phyloP scores from a whole-genome alignment of 2,888 invertebrate species.

The Axea sp. region DNA sequence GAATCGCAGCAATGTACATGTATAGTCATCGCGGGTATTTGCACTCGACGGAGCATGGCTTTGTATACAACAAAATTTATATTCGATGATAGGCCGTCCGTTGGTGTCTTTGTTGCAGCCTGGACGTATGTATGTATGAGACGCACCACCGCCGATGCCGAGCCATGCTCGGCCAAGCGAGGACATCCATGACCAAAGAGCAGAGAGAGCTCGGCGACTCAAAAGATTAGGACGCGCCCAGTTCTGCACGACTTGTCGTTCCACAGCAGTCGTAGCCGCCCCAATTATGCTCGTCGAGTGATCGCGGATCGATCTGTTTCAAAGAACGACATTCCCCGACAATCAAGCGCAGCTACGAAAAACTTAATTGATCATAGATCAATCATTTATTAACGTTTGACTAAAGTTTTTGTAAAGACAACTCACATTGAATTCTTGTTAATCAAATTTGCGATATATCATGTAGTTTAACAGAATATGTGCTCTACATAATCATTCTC shows the following conservation, averaged over 20 bases:
- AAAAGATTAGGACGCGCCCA: slow-evolving; percentile 49
- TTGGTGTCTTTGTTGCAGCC: slow-evolving; percentile 47
- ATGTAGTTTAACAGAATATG: slow-evolving; percentile 1
- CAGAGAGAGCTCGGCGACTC: slow-evolving; percentile 38
- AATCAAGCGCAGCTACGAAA: slow-evolving; percentile 41
- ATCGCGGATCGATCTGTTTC: slow-evolving; percentile 52
- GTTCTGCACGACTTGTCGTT: slow-evolving; percentile 40
- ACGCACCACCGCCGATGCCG: slow-evolving; percentile 29
- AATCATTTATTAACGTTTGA: slow-evolving; percentile 50
- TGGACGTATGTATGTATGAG: slow-evolving; percentile 35
- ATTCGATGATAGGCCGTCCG: slow-evolving; percentile 45
- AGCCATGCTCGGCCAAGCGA: slow-evolving; percentile 35
- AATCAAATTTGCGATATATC: slow-evolving; percentile 7
- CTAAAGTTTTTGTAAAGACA: slow-evolving; percentile 18
- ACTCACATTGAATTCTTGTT: neutral
- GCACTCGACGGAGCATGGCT: slow-evolving; percentile 41
- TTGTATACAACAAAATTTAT: slow-evolving; percentile 45
- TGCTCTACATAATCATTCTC: neutral
- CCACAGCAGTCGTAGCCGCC: slow-evolving; percentile 32
- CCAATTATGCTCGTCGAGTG: slow-evolving; percentile 52
- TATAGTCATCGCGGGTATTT: slow-evolving; percentile 43
- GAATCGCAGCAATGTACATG: slow-evolving; percentile 25
- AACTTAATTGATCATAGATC: slow-evolving; percentile 60
- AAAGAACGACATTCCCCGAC: slow-evolving; percentile 48
- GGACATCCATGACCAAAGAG: slow-evolving; percentile 38